These are phyloP conservation scores for Odontophorus gujanensis DNA, from an alignment of 2,113 vertebrate species.

Conservation along the genomic window DNA sequence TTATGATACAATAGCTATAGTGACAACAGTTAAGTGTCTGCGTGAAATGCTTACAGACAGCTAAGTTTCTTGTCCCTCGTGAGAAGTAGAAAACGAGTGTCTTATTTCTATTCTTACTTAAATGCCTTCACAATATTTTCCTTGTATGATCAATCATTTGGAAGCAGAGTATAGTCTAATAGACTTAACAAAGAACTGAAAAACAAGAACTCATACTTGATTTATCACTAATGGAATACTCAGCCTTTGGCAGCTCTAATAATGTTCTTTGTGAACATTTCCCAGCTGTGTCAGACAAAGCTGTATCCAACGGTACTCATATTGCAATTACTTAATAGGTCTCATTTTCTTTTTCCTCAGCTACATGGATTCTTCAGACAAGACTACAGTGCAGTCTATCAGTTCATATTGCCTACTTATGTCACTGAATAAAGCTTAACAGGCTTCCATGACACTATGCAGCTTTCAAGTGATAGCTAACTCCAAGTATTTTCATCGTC, in stretches of 20 bases:
- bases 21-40: not conserved
- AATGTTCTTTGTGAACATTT: not conserved
- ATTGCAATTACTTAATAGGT: not conserved
- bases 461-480: not conserved
- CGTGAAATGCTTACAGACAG: not conserved
- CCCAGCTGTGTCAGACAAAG: slow-evolving; percentile 9
- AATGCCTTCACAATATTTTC: not conserved
- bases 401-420: not conserved
- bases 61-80: accelerated
- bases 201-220: slow-evolving; percentile 3
- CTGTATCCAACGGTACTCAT: not conserved
- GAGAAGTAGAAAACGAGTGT: not conserved
- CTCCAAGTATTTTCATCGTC: not conserved
- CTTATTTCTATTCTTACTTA: not conserved
- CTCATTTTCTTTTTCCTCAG: not conserved
- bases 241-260: not conserved
- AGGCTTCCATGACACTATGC: not conserved
- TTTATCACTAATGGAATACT: slow-evolving; percentile 19
- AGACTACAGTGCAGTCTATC: not conserved
- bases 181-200: slow-evolving; percentile 2
- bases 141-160: not conserved
- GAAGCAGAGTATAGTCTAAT: not conserved
- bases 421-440: not conserved
- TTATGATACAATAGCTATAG: not conserved
- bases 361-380: not conserved